phyloP scores from a whole-genome alignment of 2,888 invertebrate genomes.

The Drosophila engyochracea region DNA sequence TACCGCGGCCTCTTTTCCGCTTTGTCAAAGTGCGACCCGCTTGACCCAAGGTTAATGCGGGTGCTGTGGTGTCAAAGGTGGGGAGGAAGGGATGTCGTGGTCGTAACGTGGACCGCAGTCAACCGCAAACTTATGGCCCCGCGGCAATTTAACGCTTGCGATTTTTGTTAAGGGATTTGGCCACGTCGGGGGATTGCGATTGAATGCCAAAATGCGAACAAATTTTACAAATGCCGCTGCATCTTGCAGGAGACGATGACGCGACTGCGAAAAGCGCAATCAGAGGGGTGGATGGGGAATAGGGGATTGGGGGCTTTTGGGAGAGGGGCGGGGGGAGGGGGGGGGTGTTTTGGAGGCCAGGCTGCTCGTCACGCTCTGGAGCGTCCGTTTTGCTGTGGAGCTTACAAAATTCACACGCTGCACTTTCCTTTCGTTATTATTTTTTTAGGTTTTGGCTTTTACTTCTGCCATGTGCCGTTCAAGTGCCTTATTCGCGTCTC shows the following conservation, averaged over 20 bases:
- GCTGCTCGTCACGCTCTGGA: slow-evolving; percentile 40
- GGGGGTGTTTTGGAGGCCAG: slow-evolving; percentile 2
- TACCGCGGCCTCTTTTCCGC: slow-evolving; percentile 31
- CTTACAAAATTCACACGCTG: slow-evolving; percentile 77
- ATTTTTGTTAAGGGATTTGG: slow-evolving; percentile 71
- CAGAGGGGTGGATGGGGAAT: not conserved
- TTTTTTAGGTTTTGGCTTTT: not conserved
- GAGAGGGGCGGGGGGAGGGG: no score
- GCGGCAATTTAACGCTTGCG: slow-evolving; percentile 78
- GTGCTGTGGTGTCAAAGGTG: not conserved
- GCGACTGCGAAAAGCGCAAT: slow-evolving; percentile 49
- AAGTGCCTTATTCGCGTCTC: slow-evolving; percentile 25
- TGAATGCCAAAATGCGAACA: slow-evolving; percentile 77
- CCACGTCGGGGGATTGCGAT: slow-evolving; percentile 57
- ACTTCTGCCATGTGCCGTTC: slow-evolving; percentile 10
- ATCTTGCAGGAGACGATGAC: slow-evolving; percentile 39
- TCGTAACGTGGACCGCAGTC: slow-evolving; percentile 36
- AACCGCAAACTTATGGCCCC: slow-evolving; percentile 62
- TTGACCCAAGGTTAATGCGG: slow-evolving; percentile 70
- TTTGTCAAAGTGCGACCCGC: slow-evolving; percentile 22
- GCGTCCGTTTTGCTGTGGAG: slow-evolving; percentile 38
- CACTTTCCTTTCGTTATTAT: slow-evolving; percentile 26
- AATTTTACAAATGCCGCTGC: slow-evolving; percentile 63
- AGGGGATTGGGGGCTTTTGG: not conserved
- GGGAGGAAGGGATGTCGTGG: not conserved